Evolutionary conservation across 1,140 invertebrate genomes (phyloP), one percentile per base, ranked within the genome.

Genomic region (Aporrectodea caliginosa): DNA sequence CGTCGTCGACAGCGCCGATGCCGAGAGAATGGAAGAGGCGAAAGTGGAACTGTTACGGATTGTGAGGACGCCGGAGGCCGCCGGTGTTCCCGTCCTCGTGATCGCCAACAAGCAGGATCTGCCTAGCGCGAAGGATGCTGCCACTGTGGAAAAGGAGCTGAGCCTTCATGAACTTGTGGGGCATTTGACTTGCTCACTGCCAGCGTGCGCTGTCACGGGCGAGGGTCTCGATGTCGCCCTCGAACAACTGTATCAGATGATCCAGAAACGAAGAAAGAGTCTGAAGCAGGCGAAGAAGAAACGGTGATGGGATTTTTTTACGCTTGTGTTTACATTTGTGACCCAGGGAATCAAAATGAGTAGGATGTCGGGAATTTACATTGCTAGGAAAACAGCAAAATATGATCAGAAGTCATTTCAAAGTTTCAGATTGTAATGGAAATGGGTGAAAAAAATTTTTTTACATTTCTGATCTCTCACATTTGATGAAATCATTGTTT

Each of bases 71-170:
- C 96, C 98, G 88, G 97, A 98, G 90, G 91, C 98, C 82, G 92
- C 95, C 89, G 96, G 98, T 92, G 95, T 97, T 82, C 95, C 97
- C 82, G 91, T 99, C 83, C 91, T 99, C 84, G 95, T 99, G 88
- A 97, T 99, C 90, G 98, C 98, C 85, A 99, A 99, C 90, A 99
- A 99, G 93, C 98, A 98, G 96, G 99, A 88, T 97, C 96, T 90
- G 95, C 99, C 90, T 90, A 95, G 87, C 94, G 84, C 87, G 35
- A 95, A 95, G 94, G 95, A 97, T 87, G 94, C 96, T 2, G 94
- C 94, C 30, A 95, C 96, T 71, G 80, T 88, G 84, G 96, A 97
- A 88, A 97, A 94, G 92, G 83, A 93, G 93, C 33, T 96, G 95
- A 82, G 94, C 0, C 90, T 98, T 27, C 91, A 93, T 80, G 96